A percentile compares a stretch with the other conserved stretches of the same genome.
Evolutionary conservation across 2,888 invertebrate species (phyloP).

Genomic region (Marronus borbonicus): DNA sequence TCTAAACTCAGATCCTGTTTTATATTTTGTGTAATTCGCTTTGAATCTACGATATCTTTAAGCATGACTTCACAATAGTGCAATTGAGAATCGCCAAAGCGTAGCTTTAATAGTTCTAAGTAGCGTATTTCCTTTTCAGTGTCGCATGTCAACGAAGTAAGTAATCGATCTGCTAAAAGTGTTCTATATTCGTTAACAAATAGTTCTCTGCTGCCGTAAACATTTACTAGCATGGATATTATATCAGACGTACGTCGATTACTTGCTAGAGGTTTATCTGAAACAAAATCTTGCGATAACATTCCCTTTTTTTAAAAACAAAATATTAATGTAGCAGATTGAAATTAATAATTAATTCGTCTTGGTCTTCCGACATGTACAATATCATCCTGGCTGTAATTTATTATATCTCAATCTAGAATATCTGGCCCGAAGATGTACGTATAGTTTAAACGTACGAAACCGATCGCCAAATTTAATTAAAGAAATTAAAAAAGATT

Average conservation of each 20-base stretch:
- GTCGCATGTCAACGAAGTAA: conserved; percentile 88
- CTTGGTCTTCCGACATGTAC: too few species aligned
- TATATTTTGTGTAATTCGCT: conserved; percentile 90
- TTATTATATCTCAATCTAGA: too few species aligned
- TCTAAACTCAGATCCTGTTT: conserved; percentile 80
- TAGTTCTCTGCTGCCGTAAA: conserved; percentile 97
- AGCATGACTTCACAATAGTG: conserved; percentile 99
- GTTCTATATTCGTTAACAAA: conserved; percentile 99
- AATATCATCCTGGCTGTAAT: too few species aligned
- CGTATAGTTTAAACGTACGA: too few species aligned
- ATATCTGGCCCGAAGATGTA: too few species aligned
- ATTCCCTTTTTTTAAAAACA: not conserved
- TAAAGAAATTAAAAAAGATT: too few species aligned
- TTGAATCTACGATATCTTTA: conserved; percentile 96
- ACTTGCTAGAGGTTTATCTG: conserved; percentile 74
- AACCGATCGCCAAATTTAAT: too few species aligned
- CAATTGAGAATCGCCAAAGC: conserved; percentile 96
- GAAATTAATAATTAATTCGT: too few species aligned
- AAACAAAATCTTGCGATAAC: conserved; percentile 41
- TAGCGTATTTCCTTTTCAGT: conserved; percentile 94
- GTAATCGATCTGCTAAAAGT: conserved; percentile 89
- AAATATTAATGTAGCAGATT: not conserved
- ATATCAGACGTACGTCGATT: conserved; percentile 85
- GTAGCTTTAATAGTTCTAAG: conserved; percentile 91
- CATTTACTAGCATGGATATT: conserved; percentile 97